These are phyloP conservation scores for Drosophila mimetica DNA, from an alignment of 2,888 invertebrate species.

Conservation along the genomic window DNA sequence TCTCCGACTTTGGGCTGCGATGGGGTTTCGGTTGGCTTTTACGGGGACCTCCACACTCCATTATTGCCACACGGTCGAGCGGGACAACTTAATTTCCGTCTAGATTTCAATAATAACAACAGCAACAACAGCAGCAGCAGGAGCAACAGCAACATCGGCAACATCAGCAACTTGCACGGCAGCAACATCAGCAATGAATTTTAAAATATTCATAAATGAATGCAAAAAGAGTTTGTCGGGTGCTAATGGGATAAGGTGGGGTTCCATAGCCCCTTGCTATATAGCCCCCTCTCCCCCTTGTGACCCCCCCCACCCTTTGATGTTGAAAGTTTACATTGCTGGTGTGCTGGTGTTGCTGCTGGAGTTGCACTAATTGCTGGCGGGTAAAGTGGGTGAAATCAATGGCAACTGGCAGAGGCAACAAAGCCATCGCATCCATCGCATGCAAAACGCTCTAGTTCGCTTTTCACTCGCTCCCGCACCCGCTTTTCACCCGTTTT, in stretches of 20 bases:
- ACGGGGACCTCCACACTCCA: slow-evolving; percentile 20
- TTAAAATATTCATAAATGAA: slow-evolving; percentile 76
- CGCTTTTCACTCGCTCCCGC: neutral
- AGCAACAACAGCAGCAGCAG: slow-evolving; percentile 22
- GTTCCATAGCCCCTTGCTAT: slow-evolving; percentile 33
- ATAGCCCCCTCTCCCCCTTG: slow-evolving; percentile 9
- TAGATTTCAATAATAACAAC: slow-evolving; percentile 70
- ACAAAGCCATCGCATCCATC: slow-evolving; percentile 43
- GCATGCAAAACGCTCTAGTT: slow-evolving; percentile 46
- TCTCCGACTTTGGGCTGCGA: slow-evolving; percentile 3
- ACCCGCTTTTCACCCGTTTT: neutral
- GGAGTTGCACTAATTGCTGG: slow-evolving; percentile 74
- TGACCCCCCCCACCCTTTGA: slow-evolving; percentile 2
- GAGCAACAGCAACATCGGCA: slow-evolving; percentile 14
- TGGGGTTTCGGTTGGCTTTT: neutral
- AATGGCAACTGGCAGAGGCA: slow-evolving; percentile 54
- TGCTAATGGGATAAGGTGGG: slow-evolving; percentile 36
- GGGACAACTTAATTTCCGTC: slow-evolving; percentile 78
- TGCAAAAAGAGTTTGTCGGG: slow-evolving; percentile 56
- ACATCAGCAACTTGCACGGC: slow-evolving; percentile 30
- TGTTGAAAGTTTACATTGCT: slow-evolving; percentile 54
- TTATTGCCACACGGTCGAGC: slow-evolving; percentile 51
- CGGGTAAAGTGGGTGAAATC: slow-evolving; percentile 62
- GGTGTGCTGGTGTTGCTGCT: slow-evolving; percentile 10
- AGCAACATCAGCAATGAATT: slow-evolving; percentile 66